Conservation (phyloP, 2,113 vertebrate species). For the Tauraco erythrolophus region DNA sequence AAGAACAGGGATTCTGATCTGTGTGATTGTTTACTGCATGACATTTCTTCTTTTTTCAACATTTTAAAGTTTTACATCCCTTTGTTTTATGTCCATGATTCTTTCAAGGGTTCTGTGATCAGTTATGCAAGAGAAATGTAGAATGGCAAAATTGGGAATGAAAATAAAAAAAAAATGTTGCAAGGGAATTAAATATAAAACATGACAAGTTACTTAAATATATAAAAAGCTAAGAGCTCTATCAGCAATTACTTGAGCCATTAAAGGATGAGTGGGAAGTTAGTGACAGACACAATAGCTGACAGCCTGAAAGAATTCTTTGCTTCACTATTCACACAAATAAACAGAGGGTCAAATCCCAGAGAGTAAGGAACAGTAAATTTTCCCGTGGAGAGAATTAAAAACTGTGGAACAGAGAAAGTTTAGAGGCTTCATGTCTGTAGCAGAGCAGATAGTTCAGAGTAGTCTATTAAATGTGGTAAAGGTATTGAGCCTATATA, state of each 20-base stretch:
- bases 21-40: not conserved
- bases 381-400: not conserved
- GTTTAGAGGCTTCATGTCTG: not conserved
- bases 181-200: not conserved
- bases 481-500: not conserved
- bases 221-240: not conserved
- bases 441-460: not conserved
- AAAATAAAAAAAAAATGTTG: not conserved
- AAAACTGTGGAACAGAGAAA: not conserved
- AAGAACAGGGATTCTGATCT: not conserved
- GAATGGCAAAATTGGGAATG: not conserved
- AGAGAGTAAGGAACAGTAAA: not conserved
- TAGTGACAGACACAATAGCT: not conserved
- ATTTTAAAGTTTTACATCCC: not conserved
- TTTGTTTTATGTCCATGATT: not conserved
- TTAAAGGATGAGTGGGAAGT: not conserved
- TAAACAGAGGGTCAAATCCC: not conserved
- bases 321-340: constrained; percentile 3
- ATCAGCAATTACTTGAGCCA: not conserved
- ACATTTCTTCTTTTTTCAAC: not conserved
- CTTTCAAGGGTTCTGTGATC: not conserved
- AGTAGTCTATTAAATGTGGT: not conserved
- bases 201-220: not conserved
- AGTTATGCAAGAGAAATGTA: not conserved
- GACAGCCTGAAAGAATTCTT: not conserved